Percentiles rank a stretch among this genome's conserved stretches.
phyloP scores from a whole-genome alignment of 2,888 invertebrate genomes.

The Argyresthia goedartella region DNA sequence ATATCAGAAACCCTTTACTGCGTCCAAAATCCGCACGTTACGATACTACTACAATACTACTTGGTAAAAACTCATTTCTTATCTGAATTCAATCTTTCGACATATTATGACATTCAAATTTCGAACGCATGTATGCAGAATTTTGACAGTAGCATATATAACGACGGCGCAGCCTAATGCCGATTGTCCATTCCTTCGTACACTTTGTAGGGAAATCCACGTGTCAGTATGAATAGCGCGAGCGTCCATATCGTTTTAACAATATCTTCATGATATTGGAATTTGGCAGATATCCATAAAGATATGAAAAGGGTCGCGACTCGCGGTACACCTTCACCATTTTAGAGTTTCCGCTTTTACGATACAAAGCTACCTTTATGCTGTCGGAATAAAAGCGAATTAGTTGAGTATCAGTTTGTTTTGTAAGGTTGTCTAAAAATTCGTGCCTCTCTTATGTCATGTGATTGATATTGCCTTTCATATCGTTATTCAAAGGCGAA shows the following conservation, averaged over 20 bases:
- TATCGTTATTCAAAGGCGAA: conserved; percentile 48
- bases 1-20: too few species aligned
- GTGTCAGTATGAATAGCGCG: not conserved
- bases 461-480: conserved; percentile 49
- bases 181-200: too few species aligned
- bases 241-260: conserved; percentile 22
- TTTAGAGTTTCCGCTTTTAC: not conserved
- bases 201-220: too few species aligned
- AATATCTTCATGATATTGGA: conserved; percentile 23
- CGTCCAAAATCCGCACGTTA: too few species aligned
- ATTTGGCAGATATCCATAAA: conserved; percentile 21
- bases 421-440: not conserved
- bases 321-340: not conserved
- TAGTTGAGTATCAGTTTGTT: not conserved
- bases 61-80: too few species aligned
- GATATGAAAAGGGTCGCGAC: not conserved
- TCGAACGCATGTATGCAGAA: too few species aligned
- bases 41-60: too few species aligned
- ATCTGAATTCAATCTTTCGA: too few species aligned
- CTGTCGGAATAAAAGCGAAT: not conserved
- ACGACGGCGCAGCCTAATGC: too few species aligned
- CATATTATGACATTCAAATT: too few species aligned
- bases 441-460: conserved; percentile 38
- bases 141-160: too few species aligned
- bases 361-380: not conserved